A percentile compares a stretch with the other conserved stretches of the same genome.
Evolutionary conservation across 2,113 vertebrate species (phyloP).

Genomic region (Aix galericulata): DNA sequence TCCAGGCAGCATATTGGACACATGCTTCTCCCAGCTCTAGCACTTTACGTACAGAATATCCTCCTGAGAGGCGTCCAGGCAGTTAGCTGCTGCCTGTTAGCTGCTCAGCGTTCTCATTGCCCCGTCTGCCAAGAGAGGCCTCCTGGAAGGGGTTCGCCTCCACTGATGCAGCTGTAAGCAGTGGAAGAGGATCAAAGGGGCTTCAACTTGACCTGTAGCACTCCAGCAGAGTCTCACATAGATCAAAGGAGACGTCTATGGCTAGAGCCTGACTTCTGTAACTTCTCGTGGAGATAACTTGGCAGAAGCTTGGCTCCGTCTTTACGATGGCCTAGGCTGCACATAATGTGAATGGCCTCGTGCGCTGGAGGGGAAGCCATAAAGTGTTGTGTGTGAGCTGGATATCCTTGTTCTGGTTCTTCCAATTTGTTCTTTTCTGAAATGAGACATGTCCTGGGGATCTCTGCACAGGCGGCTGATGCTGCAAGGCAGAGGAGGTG

Average conservation of each 20-base stretch:
- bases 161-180: background rate
- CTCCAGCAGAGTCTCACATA: background rate
- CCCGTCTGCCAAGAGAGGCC: background rate
- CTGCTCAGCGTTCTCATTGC: background rate
- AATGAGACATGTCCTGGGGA: rapidly evolving
- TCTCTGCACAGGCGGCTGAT: background rate
- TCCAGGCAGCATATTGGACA: background rate
- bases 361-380: background rate
- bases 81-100: background rate
- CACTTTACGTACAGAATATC: background rate
- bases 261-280: background rate
- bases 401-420: background rate
- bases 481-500: background rate
- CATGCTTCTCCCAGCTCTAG: background rate
- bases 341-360: background rate
- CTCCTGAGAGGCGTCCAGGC: background rate
- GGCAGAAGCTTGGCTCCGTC: background rate
- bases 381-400: background rate
- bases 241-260: constrained; percentile 7
- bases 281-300: background rate
- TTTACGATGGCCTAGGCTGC: rapidly evolving
- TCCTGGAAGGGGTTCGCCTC: constrained; percentile 13
- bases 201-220: constrained; percentile 3
- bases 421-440: too few relatives aligned
- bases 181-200: constrained; percentile 35